Base-by-base conservation (phyloP, 2,888 invertebrate genomes). In the Nesidiocoris tenuis region DNA sequence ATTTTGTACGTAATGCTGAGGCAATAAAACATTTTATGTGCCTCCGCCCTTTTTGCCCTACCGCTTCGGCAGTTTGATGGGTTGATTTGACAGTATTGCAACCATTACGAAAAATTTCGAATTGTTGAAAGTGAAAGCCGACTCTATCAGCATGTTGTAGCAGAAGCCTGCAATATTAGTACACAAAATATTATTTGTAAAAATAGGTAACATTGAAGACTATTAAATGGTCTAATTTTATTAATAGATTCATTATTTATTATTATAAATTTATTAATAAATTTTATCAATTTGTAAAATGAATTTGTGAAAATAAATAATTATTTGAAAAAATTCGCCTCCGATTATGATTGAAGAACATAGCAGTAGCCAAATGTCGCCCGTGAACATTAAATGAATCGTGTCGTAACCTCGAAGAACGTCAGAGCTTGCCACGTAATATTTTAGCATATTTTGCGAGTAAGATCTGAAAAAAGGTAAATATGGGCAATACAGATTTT, bases 341-440 rank as follows among this genome's bases (percentile, higher is more conserved):
- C 54, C 67, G 19, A 67, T 55, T n/a, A 67, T 21, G 5, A 67
- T 18, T 0, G 67, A 18, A 12, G 54, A 1, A 18, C 67, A 39
- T 23, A 70, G 59, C 17, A 23, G 17, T 12, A 61, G 16, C 70
- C 70, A 70, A 25, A 23, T 18, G 0, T 3, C 0, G 7, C 0
- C 24, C 9, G 59, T 25, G 70, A 67, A 67, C 67, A 67, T 67
- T 54, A n/a, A 21, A 22, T 67, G 67, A n/a, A 67, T 12, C 9
- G 55, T 67, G 16, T 25, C 54, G 54, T 22, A 67, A 9, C 67
- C 56, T 56, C 55, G 54, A 39, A 67, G 39, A 16, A n/a, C 2
- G 12, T 67, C 67, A 21, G 67, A 9, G 16, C 55, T 54, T 2
- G 67, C 67, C 19, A 67, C 67, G 21, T 67, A 67, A n/a, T 56